Evolutionary conservation across 2,888 invertebrate genomes (phyloP).

Genomic region (Ischnura elegans): DNA sequence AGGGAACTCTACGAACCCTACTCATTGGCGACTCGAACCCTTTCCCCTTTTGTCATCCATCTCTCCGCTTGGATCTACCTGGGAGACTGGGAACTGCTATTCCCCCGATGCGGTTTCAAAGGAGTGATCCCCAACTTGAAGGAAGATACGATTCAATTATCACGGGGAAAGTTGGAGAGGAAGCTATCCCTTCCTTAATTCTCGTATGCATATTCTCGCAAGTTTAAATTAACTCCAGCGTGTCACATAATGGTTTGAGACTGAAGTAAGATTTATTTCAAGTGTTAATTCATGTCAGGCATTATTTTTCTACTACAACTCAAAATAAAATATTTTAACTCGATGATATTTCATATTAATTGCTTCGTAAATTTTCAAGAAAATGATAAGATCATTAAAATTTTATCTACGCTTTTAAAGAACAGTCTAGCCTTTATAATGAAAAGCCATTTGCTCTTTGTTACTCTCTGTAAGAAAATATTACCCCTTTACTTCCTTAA

Average conservation of each 20-base stretch:
- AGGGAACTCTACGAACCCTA: background rate
- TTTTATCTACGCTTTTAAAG: too few relatives aligned
- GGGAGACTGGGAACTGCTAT: background rate
- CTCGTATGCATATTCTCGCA: background rate
- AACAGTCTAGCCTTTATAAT: too few relatives aligned
- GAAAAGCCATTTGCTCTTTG: too few relatives aligned
- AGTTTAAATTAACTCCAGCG: background rate
- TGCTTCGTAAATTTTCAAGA: too few relatives aligned
- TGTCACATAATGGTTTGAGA: background rate
- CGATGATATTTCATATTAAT: too few relatives aligned
- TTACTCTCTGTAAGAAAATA: too few relatives aligned
- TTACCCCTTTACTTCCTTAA: too few relatives aligned
- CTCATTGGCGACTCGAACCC: background rate
- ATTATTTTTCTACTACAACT: too few relatives aligned
- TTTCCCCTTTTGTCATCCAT: background rate
- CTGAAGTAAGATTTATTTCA: too few relatives aligned
- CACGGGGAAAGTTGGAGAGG: slow-evolving; percentile 1
- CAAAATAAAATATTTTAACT: too few relatives aligned
- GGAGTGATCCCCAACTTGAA: background rate
- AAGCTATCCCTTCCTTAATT: background rate
- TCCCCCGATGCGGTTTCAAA: background rate
- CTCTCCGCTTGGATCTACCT: background rate
- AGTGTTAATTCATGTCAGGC: too few relatives aligned
- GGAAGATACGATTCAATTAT: background rate
- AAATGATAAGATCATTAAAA: too few relatives aligned